A percentile compares a stretch with the other conserved stretches of the same genome.
Conservation (phyloP, 2,888 invertebrate species). For the Caradrina clavipalpis region DNA sequence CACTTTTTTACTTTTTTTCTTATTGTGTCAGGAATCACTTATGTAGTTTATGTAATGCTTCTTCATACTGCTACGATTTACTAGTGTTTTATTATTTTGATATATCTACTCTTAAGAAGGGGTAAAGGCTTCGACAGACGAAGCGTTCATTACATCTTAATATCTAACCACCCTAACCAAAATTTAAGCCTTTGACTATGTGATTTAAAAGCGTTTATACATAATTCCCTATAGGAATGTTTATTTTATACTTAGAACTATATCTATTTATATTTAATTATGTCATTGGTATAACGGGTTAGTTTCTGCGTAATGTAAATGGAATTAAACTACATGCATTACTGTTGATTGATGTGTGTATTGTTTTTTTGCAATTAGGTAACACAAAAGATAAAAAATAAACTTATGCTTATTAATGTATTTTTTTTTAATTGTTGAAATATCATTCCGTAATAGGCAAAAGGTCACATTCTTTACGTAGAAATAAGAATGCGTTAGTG, state of each 20-base stretch:
- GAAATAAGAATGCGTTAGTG: too few relatives aligned
- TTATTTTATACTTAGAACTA: neutral
- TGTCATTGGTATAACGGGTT: neutral
- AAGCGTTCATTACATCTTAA: neutral
- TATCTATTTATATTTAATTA: constrained; percentile 8
- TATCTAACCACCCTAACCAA: neutral
- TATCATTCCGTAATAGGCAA: too few relatives aligned
- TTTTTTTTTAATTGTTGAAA: too few relatives aligned
- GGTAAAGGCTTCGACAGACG: neutral
- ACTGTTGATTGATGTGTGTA: neutral
- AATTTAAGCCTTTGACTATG: neutral
- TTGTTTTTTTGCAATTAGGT: too few relatives aligned
- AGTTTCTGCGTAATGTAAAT: neutral
- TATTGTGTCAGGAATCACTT: neutral
- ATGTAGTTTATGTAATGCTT: constrained; percentile 1
- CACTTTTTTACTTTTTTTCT: constrained; percentile 60
- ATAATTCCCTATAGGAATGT: neutral
- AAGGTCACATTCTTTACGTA: too few relatives aligned
- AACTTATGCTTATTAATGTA: too few relatives aligned
- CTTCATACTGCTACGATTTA: neutral
- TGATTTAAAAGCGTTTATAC: neutral
- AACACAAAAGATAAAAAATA: too few relatives aligned
- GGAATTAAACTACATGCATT: neutral
- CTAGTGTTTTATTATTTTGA: neutral
- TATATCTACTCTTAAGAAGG: neutral